phyloP scores from a whole-genome alignment of 2,113 vertebrate genomes.

The Prietella phreatophila region DNA sequence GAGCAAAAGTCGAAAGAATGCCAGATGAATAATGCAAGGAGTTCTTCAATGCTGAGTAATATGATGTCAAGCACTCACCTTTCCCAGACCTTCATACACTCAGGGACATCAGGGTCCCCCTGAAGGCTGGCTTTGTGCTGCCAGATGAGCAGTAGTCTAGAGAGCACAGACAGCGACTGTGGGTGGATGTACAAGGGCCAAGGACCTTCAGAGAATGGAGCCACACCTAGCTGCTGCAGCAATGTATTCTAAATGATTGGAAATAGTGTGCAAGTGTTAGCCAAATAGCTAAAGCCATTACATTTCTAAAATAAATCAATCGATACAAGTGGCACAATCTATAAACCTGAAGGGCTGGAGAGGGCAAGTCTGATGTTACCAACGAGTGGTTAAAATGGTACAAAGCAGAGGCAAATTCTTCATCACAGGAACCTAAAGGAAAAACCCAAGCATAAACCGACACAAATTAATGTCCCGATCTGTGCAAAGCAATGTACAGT shows the following conservation, averaged over 20 bases:
- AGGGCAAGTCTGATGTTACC: conserved; percentile 95
- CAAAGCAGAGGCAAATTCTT: conserved; percentile 91
- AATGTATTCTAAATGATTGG: conserved; percentile 81
- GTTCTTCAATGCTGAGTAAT: background rate
- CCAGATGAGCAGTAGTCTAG: conserved; percentile 92
- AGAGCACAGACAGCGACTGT: conserved; percentile 91
- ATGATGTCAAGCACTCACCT: conserved; percentile 74
- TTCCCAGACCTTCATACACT: conserved; percentile 97
- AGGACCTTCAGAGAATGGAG: conserved; percentile 90
- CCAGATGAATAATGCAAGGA: background rate
- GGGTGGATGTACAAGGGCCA: conserved; percentile 97
- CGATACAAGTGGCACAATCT: background rate
- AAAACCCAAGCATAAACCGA: background rate
- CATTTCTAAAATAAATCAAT: background rate
- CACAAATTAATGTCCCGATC: background rate
- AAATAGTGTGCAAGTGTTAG: conserved; percentile 3
- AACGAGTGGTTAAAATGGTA: conserved; percentile 98
- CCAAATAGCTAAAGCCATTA: background rate
- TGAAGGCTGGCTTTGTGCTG: conserved; percentile 90
- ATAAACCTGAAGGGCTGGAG: conserved; percentile 88
- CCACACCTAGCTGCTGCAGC: conserved; percentile 91
- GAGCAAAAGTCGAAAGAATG: background rate
- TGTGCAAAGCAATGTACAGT: background rate
- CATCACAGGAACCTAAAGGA: conserved; percentile 85
- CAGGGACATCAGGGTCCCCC: conserved; percentile 90